Conservation (phyloP, 1,140 invertebrate species). For the Cepaea nemoralis region DNA sequence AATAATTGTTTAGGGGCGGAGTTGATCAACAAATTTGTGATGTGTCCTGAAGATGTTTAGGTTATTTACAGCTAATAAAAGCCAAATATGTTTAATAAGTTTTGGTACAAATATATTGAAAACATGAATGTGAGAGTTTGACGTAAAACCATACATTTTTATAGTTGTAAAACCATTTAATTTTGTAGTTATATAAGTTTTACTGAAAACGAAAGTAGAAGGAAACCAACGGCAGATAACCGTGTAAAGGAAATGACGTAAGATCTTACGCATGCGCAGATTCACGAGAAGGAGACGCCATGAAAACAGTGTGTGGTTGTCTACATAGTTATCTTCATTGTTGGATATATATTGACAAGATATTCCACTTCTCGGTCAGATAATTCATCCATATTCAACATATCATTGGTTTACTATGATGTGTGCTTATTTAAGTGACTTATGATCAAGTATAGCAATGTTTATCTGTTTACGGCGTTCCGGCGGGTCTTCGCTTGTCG, state of each 20-base stretch:
- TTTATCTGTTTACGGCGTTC: too few relatives aligned
- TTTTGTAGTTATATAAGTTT: not conserved
- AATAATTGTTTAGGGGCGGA: not conserved
- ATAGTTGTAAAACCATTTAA: too few relatives aligned
- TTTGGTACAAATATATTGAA: too few relatives aligned
- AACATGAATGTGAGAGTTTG: too few relatives aligned
- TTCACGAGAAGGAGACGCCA: constrained; percentile 23
- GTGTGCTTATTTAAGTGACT: too few relatives aligned
- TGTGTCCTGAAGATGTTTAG: too few relatives aligned
- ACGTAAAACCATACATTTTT: too few relatives aligned
- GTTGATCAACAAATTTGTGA: not conserved
- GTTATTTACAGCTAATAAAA: too few relatives aligned
- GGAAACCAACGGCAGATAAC: not conserved
- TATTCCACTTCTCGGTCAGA: not conserved
- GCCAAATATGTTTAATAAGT: too few relatives aligned
- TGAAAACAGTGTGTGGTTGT: constrained; percentile 19
- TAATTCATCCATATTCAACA: not conserved
- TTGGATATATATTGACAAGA: not conserved
- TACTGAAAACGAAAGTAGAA: not conserved
- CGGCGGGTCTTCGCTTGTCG: too few relatives aligned
- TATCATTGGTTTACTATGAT: too few relatives aligned
- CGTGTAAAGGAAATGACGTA: not conserved
- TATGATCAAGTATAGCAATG: too few relatives aligned
- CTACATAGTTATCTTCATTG: not conserved
- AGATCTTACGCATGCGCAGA: constrained; percentile 7